A percentile compares a stretch with the other conserved stretches of the same genome.
These are phyloP conservation scores for Sphaeridia pumilis DNA, from an alignment of 2,888 invertebrate genomes.

Conservation along the genomic window DNA sequence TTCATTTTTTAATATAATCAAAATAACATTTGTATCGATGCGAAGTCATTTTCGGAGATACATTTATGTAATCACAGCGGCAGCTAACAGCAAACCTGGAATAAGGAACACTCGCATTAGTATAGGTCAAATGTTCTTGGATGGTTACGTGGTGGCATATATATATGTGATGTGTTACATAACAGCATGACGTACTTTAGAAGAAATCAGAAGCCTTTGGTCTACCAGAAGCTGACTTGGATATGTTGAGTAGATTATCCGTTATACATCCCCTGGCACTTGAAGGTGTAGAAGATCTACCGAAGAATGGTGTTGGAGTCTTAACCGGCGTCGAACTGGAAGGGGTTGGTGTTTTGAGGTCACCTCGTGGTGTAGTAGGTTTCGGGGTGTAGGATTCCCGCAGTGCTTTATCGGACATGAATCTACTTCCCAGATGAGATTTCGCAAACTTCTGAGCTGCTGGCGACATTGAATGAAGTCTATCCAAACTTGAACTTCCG, in stretches of 20 bases:
- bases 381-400: conserved; percentile 49
- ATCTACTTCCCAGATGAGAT: conserved; percentile 49
- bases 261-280: conserved; percentile 52
- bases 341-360: conserved; percentile 20
- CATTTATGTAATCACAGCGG: too few relatives aligned
- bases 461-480: conserved; percentile 84
- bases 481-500: conserved; percentile 51
- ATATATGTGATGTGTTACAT: too few relatives aligned
- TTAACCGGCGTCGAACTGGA: conserved; percentile 34
- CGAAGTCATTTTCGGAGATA: too few relatives aligned
- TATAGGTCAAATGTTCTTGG: too few relatives aligned
- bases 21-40: too few relatives aligned
- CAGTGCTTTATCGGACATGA: conserved; percentile 44
- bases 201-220: conserved; percentile 75
- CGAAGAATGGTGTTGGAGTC: conserved; percentile 44
- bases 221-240: conserved; percentile 38
- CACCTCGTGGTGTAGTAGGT: conserved; percentile 37
- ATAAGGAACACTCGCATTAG: too few relatives aligned
- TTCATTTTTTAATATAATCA: too few relatives aligned
- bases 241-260: conserved; percentile 70
- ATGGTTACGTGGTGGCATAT: too few relatives aligned
- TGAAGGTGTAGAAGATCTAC: conserved; percentile 41
- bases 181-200: too few relatives aligned
- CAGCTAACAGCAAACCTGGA: too few relatives aligned
- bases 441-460: conserved; percentile 82